Evolutionary conservation across 53 echinoderm and acorn worm genomes (phyloP).

Genomic region (Echinarachnius parma): DNA sequence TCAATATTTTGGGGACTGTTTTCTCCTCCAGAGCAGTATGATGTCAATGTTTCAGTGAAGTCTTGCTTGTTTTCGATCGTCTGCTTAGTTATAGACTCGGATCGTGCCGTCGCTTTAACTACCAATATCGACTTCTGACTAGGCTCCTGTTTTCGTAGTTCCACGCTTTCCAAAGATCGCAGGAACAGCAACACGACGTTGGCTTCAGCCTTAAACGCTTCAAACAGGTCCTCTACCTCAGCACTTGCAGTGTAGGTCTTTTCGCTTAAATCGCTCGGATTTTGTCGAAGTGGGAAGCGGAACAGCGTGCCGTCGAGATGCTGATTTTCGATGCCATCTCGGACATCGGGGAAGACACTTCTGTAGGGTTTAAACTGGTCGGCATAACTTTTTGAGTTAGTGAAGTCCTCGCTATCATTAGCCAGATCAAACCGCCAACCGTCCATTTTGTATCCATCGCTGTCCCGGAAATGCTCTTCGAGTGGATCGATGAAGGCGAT

Average conservation of each 20-base stretch:
- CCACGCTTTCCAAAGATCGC: conserved; percentile 44
- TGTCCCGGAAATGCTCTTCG: not conserved
- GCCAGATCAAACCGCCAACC: not conserved
- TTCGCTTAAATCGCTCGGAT: conserved; percentile 36
- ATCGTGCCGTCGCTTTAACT: not conserved
- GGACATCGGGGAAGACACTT: conserved; percentile 19
- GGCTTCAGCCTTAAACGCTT: conserved; percentile 68
- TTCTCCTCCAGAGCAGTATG: not conserved
- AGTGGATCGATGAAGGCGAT: conserved; percentile 10
- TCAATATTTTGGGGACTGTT: not conserved
- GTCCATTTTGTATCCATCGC: not conserved
- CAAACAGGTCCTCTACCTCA: conserved; percentile 32
- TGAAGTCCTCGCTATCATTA: not conserved
- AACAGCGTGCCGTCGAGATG: conserved; percentile 75
- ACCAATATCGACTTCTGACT: not conserved
- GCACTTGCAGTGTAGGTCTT: conserved; percentile 42
- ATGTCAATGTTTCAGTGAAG: not conserved
- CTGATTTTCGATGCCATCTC: conserved; percentile 5
- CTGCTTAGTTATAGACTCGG: not conserved
- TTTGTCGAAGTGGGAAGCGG: conserved; percentile 73
- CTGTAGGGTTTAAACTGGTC: conserved; percentile 74
- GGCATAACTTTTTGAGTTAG: not conserved
- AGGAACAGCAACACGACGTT: conserved; percentile 68
- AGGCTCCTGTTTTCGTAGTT: not conserved
- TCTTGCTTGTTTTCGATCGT: not conserved